These are phyloP conservation scores for Neolamprologus sp. DNA, from an alignment of 2,113 vertebrate genomes.

Conservation along the genomic window DNA sequence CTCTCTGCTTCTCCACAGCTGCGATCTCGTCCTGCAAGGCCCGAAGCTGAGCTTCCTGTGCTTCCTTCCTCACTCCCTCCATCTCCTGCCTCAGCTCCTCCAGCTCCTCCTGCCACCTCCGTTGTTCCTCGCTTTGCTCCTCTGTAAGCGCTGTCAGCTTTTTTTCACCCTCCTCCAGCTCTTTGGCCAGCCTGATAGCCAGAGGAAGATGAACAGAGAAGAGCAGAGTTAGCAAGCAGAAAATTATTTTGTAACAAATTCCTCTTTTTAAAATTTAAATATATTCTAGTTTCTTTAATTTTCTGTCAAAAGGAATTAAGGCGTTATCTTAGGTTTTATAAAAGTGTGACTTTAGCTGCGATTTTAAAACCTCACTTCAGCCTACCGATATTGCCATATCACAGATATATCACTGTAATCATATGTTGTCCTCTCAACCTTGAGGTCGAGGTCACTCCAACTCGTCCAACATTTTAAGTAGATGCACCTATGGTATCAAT, in stretches of 20 bases:
- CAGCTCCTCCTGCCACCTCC: constrained; percentile 39
- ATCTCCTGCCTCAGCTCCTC: constrained; percentile 35
- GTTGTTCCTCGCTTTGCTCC: constrained; percentile 47
- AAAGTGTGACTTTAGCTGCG: neutral
- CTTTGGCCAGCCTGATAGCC: constrained; percentile 7
- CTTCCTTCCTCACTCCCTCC: constrained; percentile 31
- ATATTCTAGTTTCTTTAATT: neutral
- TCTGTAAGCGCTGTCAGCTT: constrained; percentile 13
- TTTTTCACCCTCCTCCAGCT: constrained; percentile 30
- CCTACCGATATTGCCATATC: neutral
- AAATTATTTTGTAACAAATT: neutral
- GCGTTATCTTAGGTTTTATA: neutral
- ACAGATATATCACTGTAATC: neutral
- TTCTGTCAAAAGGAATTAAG: neutral
- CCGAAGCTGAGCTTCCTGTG: constrained; percentile 1
- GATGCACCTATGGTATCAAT: neutral
- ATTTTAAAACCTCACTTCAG: neutral
- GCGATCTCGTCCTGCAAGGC: constrained; percentile 66
- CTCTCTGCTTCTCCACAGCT: constrained; percentile 81
- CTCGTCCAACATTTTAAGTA: neutral
- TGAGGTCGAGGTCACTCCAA: neutral
- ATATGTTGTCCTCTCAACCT: neutral
- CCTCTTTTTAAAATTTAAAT: neutral
- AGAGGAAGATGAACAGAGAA: accelerated
- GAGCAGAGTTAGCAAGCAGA: neutral